Conservation (phyloP, 1,140 invertebrate genomes). For the Gryllus bimaculatus region DNA sequence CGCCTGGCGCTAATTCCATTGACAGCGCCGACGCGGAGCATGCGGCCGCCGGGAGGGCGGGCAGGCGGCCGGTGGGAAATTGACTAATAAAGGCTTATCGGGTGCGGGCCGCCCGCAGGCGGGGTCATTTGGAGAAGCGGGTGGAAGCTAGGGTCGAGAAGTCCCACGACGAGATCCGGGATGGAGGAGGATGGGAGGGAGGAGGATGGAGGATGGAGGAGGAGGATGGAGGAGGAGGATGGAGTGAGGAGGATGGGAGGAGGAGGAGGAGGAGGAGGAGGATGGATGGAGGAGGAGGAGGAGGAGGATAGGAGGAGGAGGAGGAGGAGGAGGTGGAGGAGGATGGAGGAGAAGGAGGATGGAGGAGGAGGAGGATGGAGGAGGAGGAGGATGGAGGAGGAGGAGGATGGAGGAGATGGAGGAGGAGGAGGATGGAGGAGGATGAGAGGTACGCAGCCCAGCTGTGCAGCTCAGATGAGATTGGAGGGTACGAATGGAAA, state of each 20-base stretch:
- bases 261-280: too few species aligned
- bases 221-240: not conserved
- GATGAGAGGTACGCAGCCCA: too few species aligned
- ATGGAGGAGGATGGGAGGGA: not conserved
- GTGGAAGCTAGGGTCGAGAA: too few species aligned
- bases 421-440: not conserved
- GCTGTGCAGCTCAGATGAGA: too few species aligned
- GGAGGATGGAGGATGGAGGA: not conserved
- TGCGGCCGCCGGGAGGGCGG: not conserved
- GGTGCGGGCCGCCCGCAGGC: too few species aligned
- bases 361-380: not conserved
- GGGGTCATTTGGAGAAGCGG: too few species aligned
- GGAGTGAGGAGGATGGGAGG: not conserved
- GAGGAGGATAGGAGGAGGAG: not conserved
- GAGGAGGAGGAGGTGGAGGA: not conserved
- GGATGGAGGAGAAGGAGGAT: not conserved
- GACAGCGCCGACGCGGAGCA: not conserved
- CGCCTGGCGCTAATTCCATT: not conserved
- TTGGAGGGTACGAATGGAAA: too few species aligned
- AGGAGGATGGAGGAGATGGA: not conserved
- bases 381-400: not conserved
- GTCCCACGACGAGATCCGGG: too few species aligned
- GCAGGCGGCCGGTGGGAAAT: not conserved
- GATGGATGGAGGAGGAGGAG: not conserved
- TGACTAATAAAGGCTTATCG: conserved; percentile 4